Evolutionary conservation across 2,888 invertebrate species (phyloP), one percentile per base, ranked within the genome.

Genomic region (Drymonia ruficornis): DNA sequence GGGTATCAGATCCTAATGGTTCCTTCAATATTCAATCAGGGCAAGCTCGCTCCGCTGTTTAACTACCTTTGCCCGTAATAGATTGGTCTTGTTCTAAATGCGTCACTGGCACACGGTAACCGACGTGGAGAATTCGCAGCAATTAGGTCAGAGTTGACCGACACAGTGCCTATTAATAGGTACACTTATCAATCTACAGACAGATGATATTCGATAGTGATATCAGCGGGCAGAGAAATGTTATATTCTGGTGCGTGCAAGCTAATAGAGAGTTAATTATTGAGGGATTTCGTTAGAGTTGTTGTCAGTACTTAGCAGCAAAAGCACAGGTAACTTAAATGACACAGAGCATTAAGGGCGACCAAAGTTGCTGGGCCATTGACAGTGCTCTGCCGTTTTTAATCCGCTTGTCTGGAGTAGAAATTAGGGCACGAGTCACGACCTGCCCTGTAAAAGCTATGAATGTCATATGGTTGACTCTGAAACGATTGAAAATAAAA

Each of bases 91-190:
- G 53, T 57, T 64, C 66, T 62, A 59, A 65, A 65, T 58, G 57
- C 65, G 75, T 73, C 74, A 58, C 68, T 54, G 64, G 62, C 70
- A 60, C 59, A 67, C 63, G 52, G 58, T 60, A 62, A 62, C 67
- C 46, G 50, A 56, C 59, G 60, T 50, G 50, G 60, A 59, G 72
- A 68, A 67, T 71, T 66, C 52, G 45, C 48, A 55, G 67, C 72
- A 80, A 80, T 80, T 78, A 59, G 80, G 80, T 76, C 80, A 77
- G 63, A 72, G 61, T 70, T 70, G 78, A 70, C 67, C 70, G 65
- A 74, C 68, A 67, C 53, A 57, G 44, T 55, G 49, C 42, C 45
- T 67, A 59, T 59, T 58, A 55, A 59, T 67, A 67, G 56, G 31
- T 19, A 13, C 55, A 68, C 67, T 63, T 68, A 74, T 70, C 62